Base-by-base conservation (phyloP, 2,797 vertebrate species). In the Melanotaenia pygmaea region DNA sequence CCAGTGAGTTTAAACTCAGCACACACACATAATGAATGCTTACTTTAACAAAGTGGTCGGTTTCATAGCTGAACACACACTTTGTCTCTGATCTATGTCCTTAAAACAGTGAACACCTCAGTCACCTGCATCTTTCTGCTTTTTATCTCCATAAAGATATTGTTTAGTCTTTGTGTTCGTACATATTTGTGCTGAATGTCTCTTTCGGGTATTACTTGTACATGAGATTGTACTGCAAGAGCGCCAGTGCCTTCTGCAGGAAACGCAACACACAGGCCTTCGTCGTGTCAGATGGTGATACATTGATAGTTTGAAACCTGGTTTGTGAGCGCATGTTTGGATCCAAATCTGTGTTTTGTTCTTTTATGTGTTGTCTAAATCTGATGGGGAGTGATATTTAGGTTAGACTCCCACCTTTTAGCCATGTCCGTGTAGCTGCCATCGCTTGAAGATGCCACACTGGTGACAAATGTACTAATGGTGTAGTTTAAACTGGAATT, bases 241-340 rank as follows among this genome's bases (percentile, higher is more conserved):
- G 50, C 24, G 22, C 24, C 50, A 53, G 50, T 53, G 50, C 50
- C 38, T 40, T 40, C 38, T 16, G 67, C 64, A 66, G 81, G 75
- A 85, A 43, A 45, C 60, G 11, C 47, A 63, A 80, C 65, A 79
- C 67, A 40, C 70, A 73, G 71, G 77, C 75, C 84, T 84, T 82
- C 58, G 45, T 14, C 37, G 9, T 9, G 37, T 38, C 34, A 35
- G 34, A 7, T 35, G 34, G 34, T 35, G 37, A 10, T 40, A 4
- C 38, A 40, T 40, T 40, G 13, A 40, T 16, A 5, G 13, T 14
- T 14, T 4, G 16, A 14, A 38, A 11, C 37, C 24, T 47, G 22
- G 24, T 84, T 47, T 4, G 14, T 38, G 37, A 35, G 34, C 34
- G 37, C 37, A 38, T 38, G 37, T 12, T 38, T 16, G 38, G 38